Evolutionary conservation across 2,888 invertebrate species (phyloP).

Genomic region (Aleiodes alternator): DNA sequence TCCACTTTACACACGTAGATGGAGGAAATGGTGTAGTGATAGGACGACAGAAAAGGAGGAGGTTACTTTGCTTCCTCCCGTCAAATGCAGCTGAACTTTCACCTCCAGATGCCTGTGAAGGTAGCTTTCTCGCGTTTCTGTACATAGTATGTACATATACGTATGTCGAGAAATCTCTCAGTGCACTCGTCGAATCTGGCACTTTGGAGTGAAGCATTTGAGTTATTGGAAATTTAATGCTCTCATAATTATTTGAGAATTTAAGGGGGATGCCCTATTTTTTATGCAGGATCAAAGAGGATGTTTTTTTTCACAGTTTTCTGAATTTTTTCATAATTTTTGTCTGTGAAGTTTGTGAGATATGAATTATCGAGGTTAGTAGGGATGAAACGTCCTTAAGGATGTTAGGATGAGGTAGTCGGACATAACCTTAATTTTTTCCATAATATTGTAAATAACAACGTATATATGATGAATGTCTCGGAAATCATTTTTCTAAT

Average conservation of each 20-base stretch:
- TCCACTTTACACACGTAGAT: constrained; percentile 11
- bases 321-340: too few relatives aligned
- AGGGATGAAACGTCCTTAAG: too few relatives aligned
- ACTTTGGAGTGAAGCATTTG: not conserved
- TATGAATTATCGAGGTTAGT: too few relatives aligned
- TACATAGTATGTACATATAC: constrained; percentile 5
- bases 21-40: constrained; percentile 8
- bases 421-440: too few relatives aligned
- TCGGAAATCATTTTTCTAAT: too few relatives aligned
- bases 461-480: too few relatives aligned
- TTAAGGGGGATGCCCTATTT: too few relatives aligned
- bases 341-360: too few relatives aligned
- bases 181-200: constrained; percentile 26
- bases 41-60: constrained; percentile 22
- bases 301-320: too few relatives aligned
- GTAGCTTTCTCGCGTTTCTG: constrained; percentile 10
- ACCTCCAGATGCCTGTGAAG: constrained; percentile 30
- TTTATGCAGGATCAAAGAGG: not conserved
- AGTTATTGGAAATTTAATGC: not conserved
- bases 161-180: constrained; percentile 31
- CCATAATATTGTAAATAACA: too few relatives aligned
- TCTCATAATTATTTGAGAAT: not conserved
- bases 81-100: constrained; percentile 41
- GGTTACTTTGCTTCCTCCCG: constrained; percentile 33
- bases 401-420: too few relatives aligned